A percentile compares a stretch with the other conserved stretches of the same genome.
These are phyloP conservation scores for Aethina tumida DNA, from an alignment of 1,140 invertebrate genomes.

Conservation along the genomic window DNA sequence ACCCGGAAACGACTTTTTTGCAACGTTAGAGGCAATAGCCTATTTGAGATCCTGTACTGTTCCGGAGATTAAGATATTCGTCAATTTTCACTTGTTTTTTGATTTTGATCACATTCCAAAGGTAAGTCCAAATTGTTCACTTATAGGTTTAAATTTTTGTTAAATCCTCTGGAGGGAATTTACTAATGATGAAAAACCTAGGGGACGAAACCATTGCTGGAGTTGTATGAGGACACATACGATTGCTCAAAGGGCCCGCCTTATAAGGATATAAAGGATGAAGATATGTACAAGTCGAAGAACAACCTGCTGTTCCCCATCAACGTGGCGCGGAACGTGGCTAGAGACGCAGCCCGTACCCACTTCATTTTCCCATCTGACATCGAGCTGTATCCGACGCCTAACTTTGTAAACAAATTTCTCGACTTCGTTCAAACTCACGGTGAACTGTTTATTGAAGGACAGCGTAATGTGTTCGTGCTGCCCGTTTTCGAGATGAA, in stretches of 20 bases:
- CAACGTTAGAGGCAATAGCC: conserved; percentile 45
- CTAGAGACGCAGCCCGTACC: conserved; percentile 48
- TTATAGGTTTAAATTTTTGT: neutral
- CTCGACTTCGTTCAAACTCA: conserved; percentile 24
- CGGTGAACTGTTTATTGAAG: conserved; percentile 7
- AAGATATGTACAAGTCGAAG: conserved; percentile 32
- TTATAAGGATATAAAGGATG: conserved; percentile 10
- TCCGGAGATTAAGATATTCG: conserved; percentile 42
- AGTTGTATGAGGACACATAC: conserved; percentile 14
- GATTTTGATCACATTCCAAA: conserved; percentile 46
- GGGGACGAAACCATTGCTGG: conserved; percentile 4
- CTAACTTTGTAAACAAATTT: conserved; percentile 32
- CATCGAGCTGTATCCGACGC: conserved; percentile 57
- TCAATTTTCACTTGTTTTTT: conserved; percentile 59
- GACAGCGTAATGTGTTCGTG: conserved; percentile 30
- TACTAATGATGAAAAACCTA: too few species aligned
- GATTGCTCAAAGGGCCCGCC: conserved; percentile 16
- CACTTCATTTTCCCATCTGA: conserved; percentile 64
- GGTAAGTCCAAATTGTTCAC: conserved; percentile 17
- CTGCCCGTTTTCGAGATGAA: conserved; percentile 43
- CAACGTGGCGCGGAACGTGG: conserved; percentile 63
- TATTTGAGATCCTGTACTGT: conserved; percentile 46
- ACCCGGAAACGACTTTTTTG: conserved; percentile 52
- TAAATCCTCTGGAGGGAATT: neutral
- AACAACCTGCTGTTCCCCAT: conserved; percentile 56